These are phyloP conservation scores for Lasioglossum figueresi DNA, from an alignment of 2,888 invertebrate species.

Conservation along the genomic window DNA sequence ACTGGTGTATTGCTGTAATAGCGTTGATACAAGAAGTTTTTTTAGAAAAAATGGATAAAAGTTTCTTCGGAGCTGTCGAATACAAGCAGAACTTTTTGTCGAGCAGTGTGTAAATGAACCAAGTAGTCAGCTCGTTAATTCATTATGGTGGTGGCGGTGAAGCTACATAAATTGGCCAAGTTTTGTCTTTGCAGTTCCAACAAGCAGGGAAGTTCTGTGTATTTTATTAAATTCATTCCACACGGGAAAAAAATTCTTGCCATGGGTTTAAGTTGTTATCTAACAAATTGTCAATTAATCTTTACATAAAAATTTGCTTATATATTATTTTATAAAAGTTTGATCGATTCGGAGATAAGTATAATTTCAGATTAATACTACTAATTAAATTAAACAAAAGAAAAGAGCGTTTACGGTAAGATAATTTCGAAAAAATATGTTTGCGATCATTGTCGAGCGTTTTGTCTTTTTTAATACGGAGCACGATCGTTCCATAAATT, in stretches of 20 bases:
- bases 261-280: not conserved
- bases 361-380: not conserved
- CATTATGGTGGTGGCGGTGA: conserved; percentile 48
- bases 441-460: not conserved
- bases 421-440: not conserved
- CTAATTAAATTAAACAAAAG: not conserved
- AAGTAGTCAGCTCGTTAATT: conserved; percentile 51
- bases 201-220: not conserved
- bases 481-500: not conserved
- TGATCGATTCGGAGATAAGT: not conserved
- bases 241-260: not conserved
- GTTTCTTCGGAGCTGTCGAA: not conserved
- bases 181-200: conserved; percentile 30
- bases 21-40: not conserved
- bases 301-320: not conserved
- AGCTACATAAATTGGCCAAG: conserved; percentile 30
- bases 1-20: not conserved
- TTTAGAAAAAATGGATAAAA: not conserved
- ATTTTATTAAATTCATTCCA: not conserved
- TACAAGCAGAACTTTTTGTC: conserved; percentile 20
- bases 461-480: not conserved
- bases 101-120: conserved; percentile 39
- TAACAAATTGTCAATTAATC: not conserved
- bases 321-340: not conserved
- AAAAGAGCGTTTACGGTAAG: not conserved